Percentiles rank a stretch among this genome's conserved stretches.
These are phyloP conservation scores for Zaprionus ornatus DNA, from an alignment of 1,140 invertebrate species.

Conservation along the genomic window DNA sequence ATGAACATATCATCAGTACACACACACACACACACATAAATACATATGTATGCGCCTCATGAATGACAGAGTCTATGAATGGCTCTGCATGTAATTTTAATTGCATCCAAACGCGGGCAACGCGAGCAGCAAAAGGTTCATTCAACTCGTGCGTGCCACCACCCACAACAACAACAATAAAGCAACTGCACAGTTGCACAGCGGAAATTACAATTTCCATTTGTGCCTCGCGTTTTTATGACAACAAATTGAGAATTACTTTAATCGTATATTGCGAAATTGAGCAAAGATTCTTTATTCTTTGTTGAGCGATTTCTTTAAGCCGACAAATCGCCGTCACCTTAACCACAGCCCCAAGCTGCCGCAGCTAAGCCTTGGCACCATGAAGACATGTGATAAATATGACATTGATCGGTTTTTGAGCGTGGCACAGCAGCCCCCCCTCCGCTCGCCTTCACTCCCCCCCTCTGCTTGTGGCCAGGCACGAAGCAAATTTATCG, in stretches of 20 bases:
- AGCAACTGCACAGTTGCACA: slow-evolving; percentile 25
- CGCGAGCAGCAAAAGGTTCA: slow-evolving; percentile 58
- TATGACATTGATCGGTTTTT: slow-evolving; percentile 82
- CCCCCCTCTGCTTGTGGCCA: background rate
- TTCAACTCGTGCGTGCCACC: slow-evolving; percentile 58
- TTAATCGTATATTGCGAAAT: slow-evolving; percentile 34
- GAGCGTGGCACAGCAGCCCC: slow-evolving; percentile 42
- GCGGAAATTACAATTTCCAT: slow-evolving; percentile 65
- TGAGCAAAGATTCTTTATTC: no score
- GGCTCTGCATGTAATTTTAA: slow-evolving; percentile 71
- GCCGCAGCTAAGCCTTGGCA: slow-evolving; percentile 18
- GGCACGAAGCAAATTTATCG: slow-evolving; percentile 70
- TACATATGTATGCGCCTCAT: slow-evolving; percentile 27
- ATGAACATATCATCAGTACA: slow-evolving; percentile 13
- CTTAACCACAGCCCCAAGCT: slow-evolving; percentile 27
- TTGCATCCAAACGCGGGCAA: slow-evolving; percentile 69
- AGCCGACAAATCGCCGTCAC: slow-evolving; percentile 34
- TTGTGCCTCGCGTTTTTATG: slow-evolving; percentile 57
- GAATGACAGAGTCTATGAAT: slow-evolving; percentile 72
- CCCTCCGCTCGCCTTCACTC: background rate
- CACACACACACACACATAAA: background rate
- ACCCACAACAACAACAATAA: slow-evolving; percentile 24
- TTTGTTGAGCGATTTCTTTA: slow-evolving; percentile 7
- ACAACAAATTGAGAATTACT: slow-evolving; percentile 61
- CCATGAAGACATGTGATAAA: slow-evolving; percentile 69